phyloP scores from a whole-genome alignment of 2,888 invertebrate species.

The Drosophila maculinotata region DNA sequence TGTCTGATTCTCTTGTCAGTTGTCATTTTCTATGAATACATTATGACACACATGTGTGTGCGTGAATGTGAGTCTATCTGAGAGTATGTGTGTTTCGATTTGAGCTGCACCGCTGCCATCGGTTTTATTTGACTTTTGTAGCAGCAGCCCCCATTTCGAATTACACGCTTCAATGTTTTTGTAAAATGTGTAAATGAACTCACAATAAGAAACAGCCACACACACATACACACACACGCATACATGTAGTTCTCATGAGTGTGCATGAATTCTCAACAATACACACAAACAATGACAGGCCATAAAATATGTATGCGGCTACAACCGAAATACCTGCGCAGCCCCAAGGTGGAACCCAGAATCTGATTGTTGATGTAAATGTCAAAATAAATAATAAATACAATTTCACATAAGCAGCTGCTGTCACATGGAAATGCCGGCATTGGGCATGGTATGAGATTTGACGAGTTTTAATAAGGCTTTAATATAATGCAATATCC shows the following conservation, averaged over 20 bases:
- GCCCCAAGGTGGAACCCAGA: constrained; percentile 37
- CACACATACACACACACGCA: constrained; percentile 7
- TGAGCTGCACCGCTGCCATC: constrained; percentile 45
- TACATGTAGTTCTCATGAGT: constrained; percentile 2
- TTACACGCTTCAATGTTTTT: constrained; percentile 77
- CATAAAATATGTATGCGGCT: constrained; percentile 70
- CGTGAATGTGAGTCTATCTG: background rate
- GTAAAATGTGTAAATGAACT: constrained; percentile 80
- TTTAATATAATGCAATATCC: constrained; percentile 67
- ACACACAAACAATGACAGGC: constrained; percentile 66
- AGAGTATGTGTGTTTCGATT: constrained; percentile 18
- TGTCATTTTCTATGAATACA: constrained; percentile 79
- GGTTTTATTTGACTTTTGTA: constrained; percentile 45
- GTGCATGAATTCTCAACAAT: constrained; percentile 23
- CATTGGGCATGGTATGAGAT: constrained; percentile 3
- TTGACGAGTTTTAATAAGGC: constrained; percentile 48
- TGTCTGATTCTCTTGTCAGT: constrained; percentile 76
- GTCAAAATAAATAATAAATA: constrained; percentile 80
- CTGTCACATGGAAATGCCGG: constrained; percentile 23
- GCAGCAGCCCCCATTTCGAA: constrained; percentile 47
- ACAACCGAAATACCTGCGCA: constrained; percentile 53
- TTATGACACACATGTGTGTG: constrained; percentile 40
- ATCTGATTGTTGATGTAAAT: constrained; percentile 74
- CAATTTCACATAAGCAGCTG: constrained; percentile 50
- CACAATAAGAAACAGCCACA: constrained; percentile 52